Evolutionary conservation across 2,797 vertebrate genomes (phyloP), one percentile per base, ranked within the genome.

Genomic region (Sebastes goodei): DNA sequence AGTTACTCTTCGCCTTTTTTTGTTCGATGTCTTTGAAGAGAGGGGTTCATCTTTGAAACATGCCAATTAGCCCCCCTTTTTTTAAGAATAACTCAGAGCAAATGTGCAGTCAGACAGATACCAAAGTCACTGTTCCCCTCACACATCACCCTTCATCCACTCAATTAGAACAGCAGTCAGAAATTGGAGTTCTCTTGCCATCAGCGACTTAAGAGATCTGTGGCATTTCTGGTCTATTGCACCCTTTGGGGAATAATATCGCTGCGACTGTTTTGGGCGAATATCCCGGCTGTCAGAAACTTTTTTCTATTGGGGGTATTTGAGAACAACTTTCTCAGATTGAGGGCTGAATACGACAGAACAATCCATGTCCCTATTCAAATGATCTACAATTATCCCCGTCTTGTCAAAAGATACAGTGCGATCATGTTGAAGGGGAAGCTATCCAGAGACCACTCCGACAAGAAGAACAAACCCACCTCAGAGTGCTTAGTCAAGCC

Each of bases 11-110:
- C 46, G 49, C 10, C 38, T 64, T 68, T 85, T 85, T 68, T 60
- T 53, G 2, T 56, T 67, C 0, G 14, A 46, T 17, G 52, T 69
- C 79, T 87, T 85, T 81, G 82, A 78, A 89, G 75, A 78, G 4
- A 49, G 17, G 14, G 14, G 33, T n/a, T 38, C 64, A 49, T 84
- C 77, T 91, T 85, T 85, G 73, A 91, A 90, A 78, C 10, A 11
- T 67, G 64, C 74, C 87, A 93, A 90, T 92, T 90, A 89, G 65
- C 33, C n/a, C 5, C 1, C 12, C 12, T 38, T 30, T 74, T 49
- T 12, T 46, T 8, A 2, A 10, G 60, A 71, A 67, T 12, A 80
- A 83, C 59, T 78, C 33, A 21, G 59, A 70, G 79, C 25, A 72
- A 79, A 81, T 72, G 57, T 60, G 72, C 29, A 68, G 71, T 57